Percentiles rank a stretch among this genome's conserved stretches.
Conservation (phyloP, 2,113 vertebrate genomes). For the Prionailurus bengalensis region DNA sequence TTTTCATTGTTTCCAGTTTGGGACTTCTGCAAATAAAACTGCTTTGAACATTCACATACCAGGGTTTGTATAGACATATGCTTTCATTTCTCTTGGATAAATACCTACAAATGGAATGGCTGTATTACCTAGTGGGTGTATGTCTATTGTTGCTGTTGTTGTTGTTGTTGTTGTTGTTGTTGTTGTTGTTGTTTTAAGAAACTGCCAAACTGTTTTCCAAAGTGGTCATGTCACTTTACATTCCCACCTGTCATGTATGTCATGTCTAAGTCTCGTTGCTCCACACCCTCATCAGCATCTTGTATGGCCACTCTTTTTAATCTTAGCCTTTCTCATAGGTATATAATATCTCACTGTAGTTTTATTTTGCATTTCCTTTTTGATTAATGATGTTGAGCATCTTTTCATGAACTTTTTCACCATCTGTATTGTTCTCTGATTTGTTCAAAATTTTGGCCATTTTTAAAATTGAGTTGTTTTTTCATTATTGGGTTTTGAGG, state of each 20-base stretch:
- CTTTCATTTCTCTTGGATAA: constrained; percentile 30
- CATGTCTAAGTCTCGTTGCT: background rate
- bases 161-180: background rate
- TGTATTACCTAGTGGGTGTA: background rate
- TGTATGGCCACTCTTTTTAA: background rate
- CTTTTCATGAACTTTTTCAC: background rate
- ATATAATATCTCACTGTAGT: background rate
- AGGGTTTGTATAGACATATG: background rate
- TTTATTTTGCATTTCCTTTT: background rate
- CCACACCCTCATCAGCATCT: background rate
- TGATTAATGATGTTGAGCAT: background rate
- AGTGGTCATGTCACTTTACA: background rate
- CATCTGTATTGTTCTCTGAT: background rate
- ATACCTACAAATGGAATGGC: background rate
- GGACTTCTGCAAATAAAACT: constrained; percentile 20
- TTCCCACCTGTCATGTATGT: background rate
- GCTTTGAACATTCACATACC: background rate
- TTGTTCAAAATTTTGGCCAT: background rate
- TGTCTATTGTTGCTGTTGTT: background rate
- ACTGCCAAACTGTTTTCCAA: background rate
- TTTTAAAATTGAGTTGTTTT: constrained; percentile 9
- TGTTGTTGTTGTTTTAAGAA: constrained; percentile 16
- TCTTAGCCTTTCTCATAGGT: background rate
- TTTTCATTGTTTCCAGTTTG: background rate
- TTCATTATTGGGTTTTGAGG: background rate